These are phyloP conservation scores for Amorpha juglandis DNA, from an alignment of 2,888 invertebrate species.

Conservation along the genomic window DNA sequence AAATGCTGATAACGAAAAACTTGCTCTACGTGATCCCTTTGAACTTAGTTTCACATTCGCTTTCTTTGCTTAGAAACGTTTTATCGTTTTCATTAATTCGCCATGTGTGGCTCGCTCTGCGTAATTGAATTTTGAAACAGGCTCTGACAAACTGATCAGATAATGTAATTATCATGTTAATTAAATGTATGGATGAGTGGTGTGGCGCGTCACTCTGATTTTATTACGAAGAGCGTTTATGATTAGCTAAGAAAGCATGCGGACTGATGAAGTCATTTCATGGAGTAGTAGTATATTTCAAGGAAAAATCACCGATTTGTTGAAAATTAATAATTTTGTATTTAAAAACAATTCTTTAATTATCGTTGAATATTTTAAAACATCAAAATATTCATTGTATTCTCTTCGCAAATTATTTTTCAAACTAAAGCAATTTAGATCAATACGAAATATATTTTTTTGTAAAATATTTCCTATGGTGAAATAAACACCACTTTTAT, in stretches of 20 bases:
- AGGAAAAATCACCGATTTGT: background rate
- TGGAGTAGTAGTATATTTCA: background rate
- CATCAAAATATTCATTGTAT: background rate
- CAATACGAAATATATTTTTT: background rate
- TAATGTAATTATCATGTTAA: constrained; percentile 19
- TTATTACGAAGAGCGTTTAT: background rate
- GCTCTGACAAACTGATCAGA: constrained; percentile 10
- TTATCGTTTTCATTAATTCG: constrained; percentile 39
- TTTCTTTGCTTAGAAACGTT: constrained; percentile 32
- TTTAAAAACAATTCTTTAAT: background rate
- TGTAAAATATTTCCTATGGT: background rate
- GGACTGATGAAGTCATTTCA: background rate
- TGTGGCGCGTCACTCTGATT: background rate
- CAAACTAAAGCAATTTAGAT: constrained; percentile 2
- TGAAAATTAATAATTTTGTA: background rate
- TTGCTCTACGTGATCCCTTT: constrained; percentile 63
- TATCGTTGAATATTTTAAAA: background rate
- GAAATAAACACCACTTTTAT: background rate
- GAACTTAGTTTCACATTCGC: constrained; percentile 46
- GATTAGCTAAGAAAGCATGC: too few species aligned
- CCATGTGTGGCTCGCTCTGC: constrained; percentile 26
- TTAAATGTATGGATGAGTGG: background rate
- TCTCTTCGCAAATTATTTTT: background rate
- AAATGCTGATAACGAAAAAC: constrained; percentile 63
- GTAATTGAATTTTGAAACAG: constrained; percentile 30